Evolutionary conservation across 2,113 vertebrate species (phyloP), one percentile per base, ranked within the genome.

Genomic region (Seriola aureovittata): DNA sequence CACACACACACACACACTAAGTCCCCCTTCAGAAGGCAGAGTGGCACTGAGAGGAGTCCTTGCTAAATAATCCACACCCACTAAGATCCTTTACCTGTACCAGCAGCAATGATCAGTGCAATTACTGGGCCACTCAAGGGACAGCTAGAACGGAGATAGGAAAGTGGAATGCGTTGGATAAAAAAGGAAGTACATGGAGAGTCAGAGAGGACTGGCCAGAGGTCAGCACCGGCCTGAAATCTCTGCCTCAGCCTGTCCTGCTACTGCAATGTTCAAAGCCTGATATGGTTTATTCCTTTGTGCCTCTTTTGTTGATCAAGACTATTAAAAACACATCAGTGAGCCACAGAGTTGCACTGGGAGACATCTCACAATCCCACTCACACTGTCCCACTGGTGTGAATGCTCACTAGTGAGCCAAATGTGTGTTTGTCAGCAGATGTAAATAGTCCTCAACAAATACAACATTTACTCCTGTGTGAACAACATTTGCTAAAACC

Each of bases 81-180:
- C 81, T 85, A 62, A 84, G 63, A 88, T 76, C 66, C 62, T 85
- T 88, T 75, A 46, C 75, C 79, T 80, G 78, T 85, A 82, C 71
- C 71, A 46, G 71, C 71, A 76, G 42, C 76, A 58, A 80, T 79
- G 83, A 84, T 86, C 63, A 76, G 50, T 54, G 52, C 63, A 81
- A 75, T 88, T 81, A 81, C 60, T 67, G 40, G 38, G 44, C 57
- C 2, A 16, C 79, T 73, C 78, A 34, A 19, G 76, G 75, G 74
- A 84, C 25, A 60, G 52, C 68, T 34, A 11, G 54, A 75, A 48
- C 2, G 23, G 57, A 68, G 38, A 57, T 21, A 12, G 25, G 8
- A 72, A 17, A 34, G 17, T 65, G 54, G 64, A 80, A 57, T 34
- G 48, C 60, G 19, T 50, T 8, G 71, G 12, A 80, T 34, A 71